Base-by-base conservation (phyloP, 2,797 vertebrate genomes). In the Steatocranus sp. region DNA sequence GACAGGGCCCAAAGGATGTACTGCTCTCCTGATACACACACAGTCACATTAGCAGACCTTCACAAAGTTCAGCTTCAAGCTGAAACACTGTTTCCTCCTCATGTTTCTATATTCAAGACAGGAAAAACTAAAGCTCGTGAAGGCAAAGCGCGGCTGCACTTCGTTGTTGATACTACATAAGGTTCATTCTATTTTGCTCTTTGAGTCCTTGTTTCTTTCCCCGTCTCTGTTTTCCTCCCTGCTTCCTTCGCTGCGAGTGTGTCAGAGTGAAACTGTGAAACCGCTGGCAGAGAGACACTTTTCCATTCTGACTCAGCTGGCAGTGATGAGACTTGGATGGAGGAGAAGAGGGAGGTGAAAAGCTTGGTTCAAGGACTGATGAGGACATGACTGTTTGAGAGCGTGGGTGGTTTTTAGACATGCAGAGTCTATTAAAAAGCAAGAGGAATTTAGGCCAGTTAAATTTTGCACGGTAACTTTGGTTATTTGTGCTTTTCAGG, bases 301-400 rank as follows among this genome's bases (percentile, higher is more conserved):
- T 94, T 95, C 90, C 93, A 89, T 76, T 90, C 77, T 84, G 90
- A 91, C 85, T 92, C 84, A 90, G 80, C 74, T 86, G 86, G 87
- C 73, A 76, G 80, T 46, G 78, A 85, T 58, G 81, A 58, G 84
- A 78, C 83, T 76, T 82, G 63, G 76, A 84, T 34, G 46, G 50
- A 81, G 68, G 32, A 61, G 56, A 76, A 80, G 82, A 79, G 56
- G 81, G 90, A 86, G 84, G 74, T 88, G 66, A 83, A 87, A 82
- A 74, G 79, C 87, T 66, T 46, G n/a, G 83, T 82, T 83, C 77
- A 81, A 87, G 86, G 79, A 80, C 41, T n/a, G 83, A 76, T 54
- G 82, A 85, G 83, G 86, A 83, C 83, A 88, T 70, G 89, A 84
- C 84, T 86, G 78, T 76, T 23, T 58, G 17, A 12, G 51, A 61